Evolutionary conservation across 2,888 invertebrate genomes (phyloP).

Genomic region (Cynaeus angustus): DNA sequence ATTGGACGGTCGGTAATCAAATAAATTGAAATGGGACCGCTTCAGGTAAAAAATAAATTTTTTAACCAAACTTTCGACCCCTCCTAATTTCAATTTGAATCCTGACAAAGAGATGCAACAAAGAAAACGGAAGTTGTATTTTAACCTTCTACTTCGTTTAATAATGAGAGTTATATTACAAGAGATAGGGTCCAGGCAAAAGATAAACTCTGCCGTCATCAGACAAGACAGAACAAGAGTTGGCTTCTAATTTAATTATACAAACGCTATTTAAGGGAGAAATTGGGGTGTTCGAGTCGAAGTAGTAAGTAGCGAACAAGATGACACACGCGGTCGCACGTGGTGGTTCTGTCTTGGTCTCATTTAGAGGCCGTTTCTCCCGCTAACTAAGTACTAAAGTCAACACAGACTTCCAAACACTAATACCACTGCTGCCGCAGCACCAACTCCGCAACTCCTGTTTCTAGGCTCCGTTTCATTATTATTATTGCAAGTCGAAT

Average conservation of each 20-base stretch:
- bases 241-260: slow-evolving; percentile 46
- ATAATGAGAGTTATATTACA: slow-evolving; percentile 1
- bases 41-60: not conserved
- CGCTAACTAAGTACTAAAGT: slow-evolving; percentile 62
- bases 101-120: no score
- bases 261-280: slow-evolving; percentile 36
- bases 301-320: slow-evolving; percentile 54
- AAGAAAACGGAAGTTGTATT: no score
- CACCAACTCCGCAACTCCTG: slow-evolving; percentile 49
- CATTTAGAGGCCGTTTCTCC: slow-evolving; percentile 61
- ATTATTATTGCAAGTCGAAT: slow-evolving; percentile 53
- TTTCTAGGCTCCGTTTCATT: slow-evolving; percentile 41
- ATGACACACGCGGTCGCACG: slow-evolving; percentile 56
- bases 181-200: slow-evolving; percentile 22
- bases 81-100: no score
- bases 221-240: slow-evolving; percentile 28
- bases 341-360: slow-evolving; percentile 61
- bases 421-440: slow-evolving; percentile 52
- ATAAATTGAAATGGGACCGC: slow-evolving; percentile 21
- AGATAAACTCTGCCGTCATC: slow-evolving; percentile 15
- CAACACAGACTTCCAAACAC: slow-evolving; percentile 59
- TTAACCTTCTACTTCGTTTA: not conserved
- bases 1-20: slow-evolving; percentile 24
- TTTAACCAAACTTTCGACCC: no score
- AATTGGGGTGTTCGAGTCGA: slow-evolving; percentile 37